A percentile compares a stretch with the other conserved stretches of the same genome.
These are phyloP conservation scores for Rattus norvegicus DNA, from an alignment of 2,113 vertebrate species.

Conservation along the genomic window GRCr8 NC_086037.1:66269001-66269500, in stretches of 20 bases:
- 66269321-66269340: neutral
- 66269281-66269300: neutral
- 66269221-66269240: neutral
- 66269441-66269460: neutral
- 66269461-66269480: neutral
- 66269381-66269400: neutral
- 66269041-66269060: neutral
- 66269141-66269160: neutral
- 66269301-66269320: neutral
- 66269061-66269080: neutral
- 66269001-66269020: no score
- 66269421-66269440: conserved; percentile 21
- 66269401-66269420: accelerated
- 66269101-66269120: neutral
- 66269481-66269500: neutral
- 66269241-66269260: neutral
- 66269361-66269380: neutral
- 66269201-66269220: neutral
- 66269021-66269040: neutral
- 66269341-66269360: neutral
- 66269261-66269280: neutral
- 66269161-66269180: neutral
- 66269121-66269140: neutral
- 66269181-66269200: neutral
- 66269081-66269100: no score